These are phyloP conservation scores for Henricia sp. DNA, from an alignment of 53 echinoderm and acorn worm genomes.

Conservation along the genomic window DNA sequence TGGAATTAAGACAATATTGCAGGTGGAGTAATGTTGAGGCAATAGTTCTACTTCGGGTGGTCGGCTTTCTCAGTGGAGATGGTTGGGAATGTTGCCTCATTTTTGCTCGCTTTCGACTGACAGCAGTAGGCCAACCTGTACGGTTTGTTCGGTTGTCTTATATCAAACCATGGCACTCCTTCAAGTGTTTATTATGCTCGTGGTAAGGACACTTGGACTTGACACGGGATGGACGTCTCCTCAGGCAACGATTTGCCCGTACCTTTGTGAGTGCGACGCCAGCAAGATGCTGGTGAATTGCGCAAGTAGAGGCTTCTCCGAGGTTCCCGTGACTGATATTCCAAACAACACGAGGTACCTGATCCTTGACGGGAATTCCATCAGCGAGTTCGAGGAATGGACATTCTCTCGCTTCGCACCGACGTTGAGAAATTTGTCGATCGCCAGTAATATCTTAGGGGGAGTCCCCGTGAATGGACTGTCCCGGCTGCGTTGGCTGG, in stretches of 20 bases:
- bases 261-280: conserved; percentile 16
- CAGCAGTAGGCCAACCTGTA: no score
- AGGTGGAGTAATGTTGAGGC: no score
- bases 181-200: neutral
- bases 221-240: neutral
- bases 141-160: no score
- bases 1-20: no score
- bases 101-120: no score
- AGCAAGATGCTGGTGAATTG: conserved; percentile 11
- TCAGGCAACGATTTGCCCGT: conserved; percentile 1
- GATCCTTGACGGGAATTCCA: neutral
- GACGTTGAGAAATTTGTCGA: conserved; percentile 9
- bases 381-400: neutral
- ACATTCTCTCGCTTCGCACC: neutral
- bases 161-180: neutral
- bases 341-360: conserved; percentile 7
- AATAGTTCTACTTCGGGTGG: no score
- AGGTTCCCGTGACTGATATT: neutral
- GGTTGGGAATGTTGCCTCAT: no score
- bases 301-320: neutral
- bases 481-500: neutral
- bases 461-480: neutral
- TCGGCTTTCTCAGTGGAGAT: no score
- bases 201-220: no score
- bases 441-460: conserved; percentile 27